Base-by-base conservation (phyloP, 35 echinoderm and acorn worm species). In the Heliocidaris erythrogramma region DNA sequence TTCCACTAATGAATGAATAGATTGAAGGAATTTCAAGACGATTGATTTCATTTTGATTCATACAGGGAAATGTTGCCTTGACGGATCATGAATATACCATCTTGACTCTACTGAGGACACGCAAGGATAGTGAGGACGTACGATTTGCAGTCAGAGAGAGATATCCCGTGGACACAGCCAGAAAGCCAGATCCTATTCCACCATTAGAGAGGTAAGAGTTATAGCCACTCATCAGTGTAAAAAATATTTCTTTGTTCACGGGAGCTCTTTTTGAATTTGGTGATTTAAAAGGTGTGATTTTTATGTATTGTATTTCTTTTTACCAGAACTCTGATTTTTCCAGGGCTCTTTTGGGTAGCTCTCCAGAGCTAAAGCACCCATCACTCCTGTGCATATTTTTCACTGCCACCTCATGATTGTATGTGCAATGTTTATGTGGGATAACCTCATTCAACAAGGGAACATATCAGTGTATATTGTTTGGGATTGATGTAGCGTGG, bases 71-170 rank as follows among this genome's bases (percentile, higher is more conserved):
- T 90, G 92, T 99, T 21, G 90, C 95, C 31, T 90, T 99, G 31
- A 99, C 98, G 50, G 98, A 99, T 94, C 94, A 96, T 96, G 98
- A 99, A 52, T 99, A 95, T 87, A 97, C 91, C 69, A 99, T 99
- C 47, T 92, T 99, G 78, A 97, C 50, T 65, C 96, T 99, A 8
- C 93, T 99, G 49, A 88, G 98, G 30, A 96, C 97, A 2, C 78
- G 98, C 18, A 95, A 95, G 85, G 98, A 99, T 21, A 95, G 94
- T 61, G 97, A 99, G 17, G 98, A 99, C 95, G 98, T 99, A 5
- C 87, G 98, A 59, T 99, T 99, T 97, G 98, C 97, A 27, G 98
- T 97, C 59, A 94, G 98, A 85, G 98, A 99, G 88, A 96, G 59
- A 48, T 99, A 97, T 92, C 98, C 98, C 21, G 32, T 99, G 14